Evolutionary conservation across 2,797 vertebrate genomes (phyloP), one percentile per base, ranked within the genome.

Genomic region (Lophotriccus pileatus): DNA sequence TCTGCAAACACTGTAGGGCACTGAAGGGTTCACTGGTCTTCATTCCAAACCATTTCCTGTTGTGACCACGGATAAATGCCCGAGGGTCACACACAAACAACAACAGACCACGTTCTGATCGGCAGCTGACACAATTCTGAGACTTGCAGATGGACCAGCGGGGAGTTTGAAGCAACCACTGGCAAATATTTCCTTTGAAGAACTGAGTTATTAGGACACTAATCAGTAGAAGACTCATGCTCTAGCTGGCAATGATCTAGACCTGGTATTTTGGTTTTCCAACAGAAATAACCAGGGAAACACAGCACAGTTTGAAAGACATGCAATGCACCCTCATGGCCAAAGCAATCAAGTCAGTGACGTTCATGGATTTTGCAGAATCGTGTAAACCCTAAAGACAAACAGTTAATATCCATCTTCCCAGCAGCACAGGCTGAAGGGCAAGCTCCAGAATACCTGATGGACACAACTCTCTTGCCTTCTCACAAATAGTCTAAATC

Each of bases 71-170:
- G 43, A 17, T 6, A 43, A 12, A 28, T 3, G 8, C 16, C 72
- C 25, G 0, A 37, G 27, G 46, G 46, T 12, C 41, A 25, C 28
- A 50, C 22, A 32, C 5, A 2, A 41, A 6, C 2, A 50, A 1
- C 1, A 58, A 1, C 15, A 68, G 37, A 28, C 19, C 52, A 25
- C 46, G 63, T 8, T 72, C 44, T 62, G 4, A 44, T 4, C 7
- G 62, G 20, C 24, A 52, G 27, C 30, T 21, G 7, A 62, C 16
- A 62, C 1, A 9, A 36, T 32, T 15, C 70, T 60, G 32, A 24
- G 13, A 32, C 8, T 6, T 27, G 50, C 37, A 72, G n/a, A 76
- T 50, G 25, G 17, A 43, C 43, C 62, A 64, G 60, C 52, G 37
- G 37, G 15, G 46, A 89, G 44, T 30, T 8, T 62, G 28, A 32